Conservation (phyloP, 2,888 invertebrate species). For the Chelonus formosanus region DNA sequence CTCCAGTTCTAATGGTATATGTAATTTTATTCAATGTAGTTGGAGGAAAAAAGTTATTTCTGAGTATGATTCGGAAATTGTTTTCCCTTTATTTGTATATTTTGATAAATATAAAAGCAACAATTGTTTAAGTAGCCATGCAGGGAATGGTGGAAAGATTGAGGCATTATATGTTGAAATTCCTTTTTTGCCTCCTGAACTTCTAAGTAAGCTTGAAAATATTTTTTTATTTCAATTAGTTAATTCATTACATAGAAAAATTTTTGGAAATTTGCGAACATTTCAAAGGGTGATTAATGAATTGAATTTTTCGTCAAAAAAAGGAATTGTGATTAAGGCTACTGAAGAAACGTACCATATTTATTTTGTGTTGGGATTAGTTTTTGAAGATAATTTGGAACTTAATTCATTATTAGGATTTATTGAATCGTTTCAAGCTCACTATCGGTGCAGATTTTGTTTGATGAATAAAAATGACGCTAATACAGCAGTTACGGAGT, state of each 20-base stretch:
- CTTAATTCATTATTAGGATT: neutral
- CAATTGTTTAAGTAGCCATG: constrained; percentile 35
- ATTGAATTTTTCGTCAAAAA: constrained; percentile 34
- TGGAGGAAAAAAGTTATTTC: neutral
- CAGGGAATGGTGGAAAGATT: constrained; percentile 17
- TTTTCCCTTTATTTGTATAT: constrained; percentile 30
- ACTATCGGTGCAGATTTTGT: neutral
- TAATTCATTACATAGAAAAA: constrained; percentile 28
- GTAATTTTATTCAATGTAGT: neutral
- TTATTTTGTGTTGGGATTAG: constrained; percentile 2
- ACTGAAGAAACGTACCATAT: constrained; percentile 2
- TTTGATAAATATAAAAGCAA: constrained; percentile 37
- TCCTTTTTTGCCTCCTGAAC: constrained; percentile 28
- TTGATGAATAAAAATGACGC: neutral
- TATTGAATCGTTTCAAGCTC: neutral
- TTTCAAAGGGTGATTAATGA: constrained; percentile 36
- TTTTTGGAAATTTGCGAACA: constrained; percentile 23
- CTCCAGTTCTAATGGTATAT: neutral
- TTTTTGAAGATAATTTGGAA: constrained; percentile 7
- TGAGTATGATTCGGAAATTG: neutral
- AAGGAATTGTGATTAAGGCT: constrained; percentile 29
- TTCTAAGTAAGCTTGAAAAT: constrained; percentile 20
- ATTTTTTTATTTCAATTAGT: constrained; percentile 35
- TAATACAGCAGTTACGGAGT: neutral
- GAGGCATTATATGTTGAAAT: constrained; percentile 10